Conservation (phyloP, 2,888 invertebrate genomes). For the Leucophenga maculata region DNA sequence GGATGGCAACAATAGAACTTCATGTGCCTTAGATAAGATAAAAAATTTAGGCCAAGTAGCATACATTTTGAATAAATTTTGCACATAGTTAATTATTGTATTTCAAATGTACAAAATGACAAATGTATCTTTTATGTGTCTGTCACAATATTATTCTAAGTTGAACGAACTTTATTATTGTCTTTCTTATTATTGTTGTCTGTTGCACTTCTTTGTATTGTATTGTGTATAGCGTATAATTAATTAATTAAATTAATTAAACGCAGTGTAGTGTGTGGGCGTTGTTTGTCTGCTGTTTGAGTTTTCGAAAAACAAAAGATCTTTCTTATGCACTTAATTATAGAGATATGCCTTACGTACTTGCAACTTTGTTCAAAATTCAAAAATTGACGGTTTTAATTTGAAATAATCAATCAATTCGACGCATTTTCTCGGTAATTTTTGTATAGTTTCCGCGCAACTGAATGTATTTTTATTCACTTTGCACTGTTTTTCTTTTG, state of each 20-base stretch:
- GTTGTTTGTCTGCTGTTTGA: constrained; percentile 5
- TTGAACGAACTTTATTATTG: too few relatives aligned
- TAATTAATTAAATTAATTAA: constrained; percentile 19
- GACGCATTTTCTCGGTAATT: background rate
- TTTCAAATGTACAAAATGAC: too few relatives aligned
- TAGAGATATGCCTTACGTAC: background rate
- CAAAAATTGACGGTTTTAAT: too few relatives aligned
- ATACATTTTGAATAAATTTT: too few relatives aligned
- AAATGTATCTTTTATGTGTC: too few relatives aligned
- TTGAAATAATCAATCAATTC: too few relatives aligned
- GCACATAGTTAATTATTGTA: too few relatives aligned
- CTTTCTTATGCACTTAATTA: constrained; percentile 8
- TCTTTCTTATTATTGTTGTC: constrained; percentile 1
- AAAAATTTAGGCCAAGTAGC: too few relatives aligned
- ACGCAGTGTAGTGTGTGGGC: constrained; percentile 18
- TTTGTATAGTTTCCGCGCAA: constrained; percentile 9
- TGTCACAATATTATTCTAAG: too few relatives aligned
- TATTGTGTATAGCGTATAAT: background rate
- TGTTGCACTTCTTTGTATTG: constrained; percentile 14
- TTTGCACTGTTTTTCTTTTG: constrained; percentile 15
- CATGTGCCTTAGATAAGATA: too few relatives aligned
- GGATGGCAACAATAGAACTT: too few relatives aligned
- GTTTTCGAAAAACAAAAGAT: background rate
- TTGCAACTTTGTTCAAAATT: background rate
- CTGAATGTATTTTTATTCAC: constrained; percentile 15